Percentiles rank a stretch among this genome's conserved stretches.
Conservation (phyloP, 2,113 vertebrate genomes). For the Butorides virescens region DNA sequence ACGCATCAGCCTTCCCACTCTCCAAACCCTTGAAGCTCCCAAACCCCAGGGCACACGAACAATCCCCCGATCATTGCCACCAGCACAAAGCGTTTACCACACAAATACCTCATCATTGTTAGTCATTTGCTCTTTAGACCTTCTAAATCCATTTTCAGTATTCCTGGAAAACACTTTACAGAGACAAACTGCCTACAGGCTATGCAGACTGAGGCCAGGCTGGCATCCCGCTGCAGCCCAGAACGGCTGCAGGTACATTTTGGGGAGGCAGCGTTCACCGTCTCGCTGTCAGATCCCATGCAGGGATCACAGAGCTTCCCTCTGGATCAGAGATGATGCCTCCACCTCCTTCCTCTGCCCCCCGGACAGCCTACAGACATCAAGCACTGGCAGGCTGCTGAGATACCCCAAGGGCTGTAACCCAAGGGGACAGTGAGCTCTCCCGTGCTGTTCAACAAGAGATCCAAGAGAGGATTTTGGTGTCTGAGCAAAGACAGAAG, state of each 20-base stretch:
- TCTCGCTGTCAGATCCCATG: neutral
- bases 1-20: rapidly evolving
- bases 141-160: neutral
- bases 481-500: neutral
- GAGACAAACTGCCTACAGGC: neutral
- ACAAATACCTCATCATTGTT: neutral
- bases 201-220: rapidly evolving
- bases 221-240: neutral
- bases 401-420: neutral
- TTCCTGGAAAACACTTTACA: neutral
- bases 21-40: rapidly evolving
- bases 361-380: neutral
- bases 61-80: neutral
- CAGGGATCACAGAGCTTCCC: neutral
- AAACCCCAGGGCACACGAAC: rapidly evolving
- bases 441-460: neutral
- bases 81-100: neutral
- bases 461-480: neutral
- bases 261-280: neutral
- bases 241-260: rapidly evolving
- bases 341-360: neutral
- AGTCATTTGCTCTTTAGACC: neutral
- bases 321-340: neutral
- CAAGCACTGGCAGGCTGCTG: neutral
- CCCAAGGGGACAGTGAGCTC: neutral